Evolutionary conservation across 2,888 invertebrate species (phyloP).

Genomic region (Coremacera marginata): DNA sequence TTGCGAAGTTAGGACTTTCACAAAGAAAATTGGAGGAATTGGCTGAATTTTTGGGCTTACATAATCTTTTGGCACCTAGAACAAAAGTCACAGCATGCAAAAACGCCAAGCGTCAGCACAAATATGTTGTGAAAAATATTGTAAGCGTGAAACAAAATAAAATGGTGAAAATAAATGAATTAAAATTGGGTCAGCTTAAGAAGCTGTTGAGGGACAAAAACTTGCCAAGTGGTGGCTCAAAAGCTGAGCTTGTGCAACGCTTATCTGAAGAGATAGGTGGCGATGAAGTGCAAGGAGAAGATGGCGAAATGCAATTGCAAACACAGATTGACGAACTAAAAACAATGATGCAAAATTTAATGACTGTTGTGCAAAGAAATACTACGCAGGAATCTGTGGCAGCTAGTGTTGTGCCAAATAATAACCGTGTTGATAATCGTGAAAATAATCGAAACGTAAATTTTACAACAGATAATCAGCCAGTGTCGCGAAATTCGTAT

Average conservation of each 20-base stretch:
- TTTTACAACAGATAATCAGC: no score
- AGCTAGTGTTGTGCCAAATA: neutral
- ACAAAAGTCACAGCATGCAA: no score
- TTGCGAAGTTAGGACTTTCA: no score
- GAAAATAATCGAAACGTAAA: no score
- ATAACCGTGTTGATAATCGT: no score
- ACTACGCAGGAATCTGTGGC: neutral
- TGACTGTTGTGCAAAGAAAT: slow-evolving; percentile 6
- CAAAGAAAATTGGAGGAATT: no score
- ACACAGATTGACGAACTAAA: slow-evolving; percentile 33
- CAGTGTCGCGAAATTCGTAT: neutral
- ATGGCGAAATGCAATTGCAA: neutral
- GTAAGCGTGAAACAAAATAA: neutral
- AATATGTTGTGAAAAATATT: no score
- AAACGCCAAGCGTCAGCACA: no score
- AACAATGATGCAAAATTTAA: slow-evolving; percentile 5
- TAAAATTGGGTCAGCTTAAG: neutral
- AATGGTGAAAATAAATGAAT: slow-evolving; percentile 8
- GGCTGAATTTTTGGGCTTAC: no score
- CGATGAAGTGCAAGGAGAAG: neutral
- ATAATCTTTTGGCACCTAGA: no score
- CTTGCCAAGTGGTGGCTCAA: slow-evolving; percentile 15
- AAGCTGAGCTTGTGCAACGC: slow-evolving; percentile 18
- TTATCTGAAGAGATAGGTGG: slow-evolving; percentile 12
- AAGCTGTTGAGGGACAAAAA: slow-evolving; percentile 13